phyloP scores from a whole-genome alignment of 2,888 invertebrate species.

The Plebejus melissa region DNA sequence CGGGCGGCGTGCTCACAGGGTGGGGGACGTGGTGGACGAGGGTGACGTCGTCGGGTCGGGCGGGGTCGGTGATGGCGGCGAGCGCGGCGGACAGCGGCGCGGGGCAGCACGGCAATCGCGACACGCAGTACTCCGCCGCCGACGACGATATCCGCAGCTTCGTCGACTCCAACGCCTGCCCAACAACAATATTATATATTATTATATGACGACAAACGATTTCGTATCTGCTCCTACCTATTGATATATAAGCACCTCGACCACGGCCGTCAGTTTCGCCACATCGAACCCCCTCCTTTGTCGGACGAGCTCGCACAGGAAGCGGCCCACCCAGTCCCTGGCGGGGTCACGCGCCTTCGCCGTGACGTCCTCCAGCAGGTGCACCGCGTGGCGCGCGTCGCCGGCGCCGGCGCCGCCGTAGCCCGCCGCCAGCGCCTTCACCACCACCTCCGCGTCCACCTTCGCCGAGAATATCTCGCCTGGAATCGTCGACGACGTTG shows the following conservation, averaged over 20 bases:
- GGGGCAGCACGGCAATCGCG: constrained; percentile 46
- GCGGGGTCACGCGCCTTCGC: constrained; percentile 59
- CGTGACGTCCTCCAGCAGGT: constrained; percentile 68
- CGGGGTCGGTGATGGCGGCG: constrained; percentile 60
- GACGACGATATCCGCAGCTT: constrained; percentile 62
- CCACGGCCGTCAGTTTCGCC: constrained; percentile 55
- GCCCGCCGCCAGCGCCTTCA: constrained; percentile 67
- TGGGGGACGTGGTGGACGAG: constrained; percentile 66
- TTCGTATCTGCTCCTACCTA: background rate
- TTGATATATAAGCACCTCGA: constrained; percentile 52
- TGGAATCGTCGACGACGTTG: constrained; percentile 37
- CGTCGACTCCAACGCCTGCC: constrained; percentile 46
- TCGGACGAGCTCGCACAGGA: constrained; percentile 70
- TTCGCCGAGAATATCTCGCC: constrained; percentile 73
- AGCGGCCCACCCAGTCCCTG: constrained; percentile 78
- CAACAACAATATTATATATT: background rate
- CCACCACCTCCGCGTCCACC: constrained; percentile 68
- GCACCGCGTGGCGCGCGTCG: constrained; percentile 66
- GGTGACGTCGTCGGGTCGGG: constrained; percentile 57
- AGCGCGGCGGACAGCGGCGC: constrained; percentile 45
- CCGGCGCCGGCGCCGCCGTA: constrained; percentile 68
- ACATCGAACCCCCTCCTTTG: constrained; percentile 62
- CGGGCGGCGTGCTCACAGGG: constrained; percentile 52
- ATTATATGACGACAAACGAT: background rate
- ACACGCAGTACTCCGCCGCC: constrained; percentile 64